Evolutionary conservation across 2,797 vertebrate species (phyloP).

Genomic region (Champsocephalus esox): DNA sequence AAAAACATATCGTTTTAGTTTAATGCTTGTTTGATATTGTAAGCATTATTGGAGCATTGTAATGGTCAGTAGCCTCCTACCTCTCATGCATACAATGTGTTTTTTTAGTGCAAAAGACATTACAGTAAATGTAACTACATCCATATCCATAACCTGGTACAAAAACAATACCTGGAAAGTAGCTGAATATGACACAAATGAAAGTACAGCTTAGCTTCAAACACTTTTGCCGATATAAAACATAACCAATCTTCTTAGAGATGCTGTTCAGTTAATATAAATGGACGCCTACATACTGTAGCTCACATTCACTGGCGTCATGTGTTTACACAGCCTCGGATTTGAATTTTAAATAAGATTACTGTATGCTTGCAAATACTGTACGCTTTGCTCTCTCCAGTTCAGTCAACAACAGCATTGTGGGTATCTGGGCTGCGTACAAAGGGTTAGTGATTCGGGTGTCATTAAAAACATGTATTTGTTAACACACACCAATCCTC

Average conservation of each 20-base stretch:
- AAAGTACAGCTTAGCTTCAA: neutral
- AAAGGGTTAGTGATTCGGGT: neutral
- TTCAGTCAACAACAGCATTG: neutral
- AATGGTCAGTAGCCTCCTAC: neutral
- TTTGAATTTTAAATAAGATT: conserved; percentile 59
- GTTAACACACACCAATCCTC: neutral
- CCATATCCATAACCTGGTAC: neutral
- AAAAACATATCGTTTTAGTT: too few relatives aligned
- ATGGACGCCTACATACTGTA: neutral
- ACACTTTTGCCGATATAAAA: neutral
- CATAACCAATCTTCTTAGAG: neutral
- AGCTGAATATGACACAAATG: neutral
- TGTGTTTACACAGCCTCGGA: conserved; percentile 7
- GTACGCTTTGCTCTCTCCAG: neutral
- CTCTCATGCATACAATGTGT: neutral
- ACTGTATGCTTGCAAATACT: conserved; percentile 26
- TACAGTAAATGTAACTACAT: neutral
- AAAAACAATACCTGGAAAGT: neutral
- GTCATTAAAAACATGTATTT: neutral
- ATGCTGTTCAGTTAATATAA: neutral
- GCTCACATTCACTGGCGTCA: neutral
- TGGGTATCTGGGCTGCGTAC: neutral
- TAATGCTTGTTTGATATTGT: too few relatives aligned
- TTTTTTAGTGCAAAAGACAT: neutral
- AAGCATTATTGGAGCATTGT: neutral